Conservation (phyloP, 2,113 vertebrate genomes). For the Oxygymnocypris stewartii region DNA sequence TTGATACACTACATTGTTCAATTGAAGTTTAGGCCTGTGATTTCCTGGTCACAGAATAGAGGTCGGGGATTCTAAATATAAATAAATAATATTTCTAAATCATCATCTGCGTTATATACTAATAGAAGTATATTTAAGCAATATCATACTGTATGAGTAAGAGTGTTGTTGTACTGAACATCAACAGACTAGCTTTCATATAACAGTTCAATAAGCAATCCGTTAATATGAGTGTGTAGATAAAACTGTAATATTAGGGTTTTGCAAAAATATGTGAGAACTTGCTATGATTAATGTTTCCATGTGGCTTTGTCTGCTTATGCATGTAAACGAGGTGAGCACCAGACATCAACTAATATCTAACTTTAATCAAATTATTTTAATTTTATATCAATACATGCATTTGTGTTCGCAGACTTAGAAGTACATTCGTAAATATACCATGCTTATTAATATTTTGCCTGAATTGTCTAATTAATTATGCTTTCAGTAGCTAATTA, state of each 20-base stretch:
- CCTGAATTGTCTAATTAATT: neutral
- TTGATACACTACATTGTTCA: neutral
- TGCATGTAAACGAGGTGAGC: neutral
- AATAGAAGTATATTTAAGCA: neutral
- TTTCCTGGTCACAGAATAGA: neutral
- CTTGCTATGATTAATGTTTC: neutral
- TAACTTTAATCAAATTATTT: neutral
- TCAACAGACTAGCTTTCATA: neutral
- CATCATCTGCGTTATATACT: neutral
- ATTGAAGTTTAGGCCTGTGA: neutral
- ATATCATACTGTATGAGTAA: neutral
- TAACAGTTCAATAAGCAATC: neutral
- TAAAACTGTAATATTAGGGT: neutral
- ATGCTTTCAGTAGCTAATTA: neutral
- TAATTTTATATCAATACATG: neutral
- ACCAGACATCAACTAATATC: neutral
- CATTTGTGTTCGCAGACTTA: neutral
- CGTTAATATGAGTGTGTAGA: neutral
- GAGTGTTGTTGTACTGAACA: neutral
- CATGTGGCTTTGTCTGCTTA: neutral
- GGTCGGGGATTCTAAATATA: neutral
- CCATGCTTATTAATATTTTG: neutral
- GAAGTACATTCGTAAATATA: neutral
- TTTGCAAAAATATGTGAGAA: neutral
- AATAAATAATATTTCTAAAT: neutral